Evolutionary conservation across 2,797 vertebrate species (phyloP).

Genomic region (Pogoniulus pusillus): DNA sequence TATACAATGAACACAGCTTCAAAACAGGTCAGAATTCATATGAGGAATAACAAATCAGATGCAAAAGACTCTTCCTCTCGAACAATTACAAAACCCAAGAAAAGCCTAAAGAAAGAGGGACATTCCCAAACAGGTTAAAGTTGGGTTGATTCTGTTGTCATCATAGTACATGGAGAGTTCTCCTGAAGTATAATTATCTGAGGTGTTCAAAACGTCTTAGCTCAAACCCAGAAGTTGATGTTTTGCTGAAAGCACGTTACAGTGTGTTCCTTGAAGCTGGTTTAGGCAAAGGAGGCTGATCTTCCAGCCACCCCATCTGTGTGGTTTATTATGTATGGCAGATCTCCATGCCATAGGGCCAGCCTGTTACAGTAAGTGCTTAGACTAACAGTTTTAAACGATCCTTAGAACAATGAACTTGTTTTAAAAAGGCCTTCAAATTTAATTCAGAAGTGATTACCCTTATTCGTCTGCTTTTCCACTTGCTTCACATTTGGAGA

Average conservation of each 20-base stretch:
- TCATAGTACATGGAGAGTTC: background rate
- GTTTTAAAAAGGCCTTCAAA: conserved; percentile 14
- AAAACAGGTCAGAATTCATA: background rate
- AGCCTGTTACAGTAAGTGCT: background rate
- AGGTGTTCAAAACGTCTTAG: background rate
- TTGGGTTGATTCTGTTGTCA: background rate
- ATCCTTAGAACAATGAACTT: background rate
- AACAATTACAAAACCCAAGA: background rate
- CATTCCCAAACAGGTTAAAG: background rate
- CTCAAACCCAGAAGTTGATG: background rate
- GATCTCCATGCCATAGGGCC: too few species aligned
- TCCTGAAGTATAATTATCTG: background rate
- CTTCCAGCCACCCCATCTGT: background rate
- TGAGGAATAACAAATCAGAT: background rate
- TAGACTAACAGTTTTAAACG: background rate
- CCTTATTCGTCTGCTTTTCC: conserved; percentile 11
- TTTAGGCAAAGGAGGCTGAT: background rate
- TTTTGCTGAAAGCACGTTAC: background rate
- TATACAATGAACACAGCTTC: background rate
- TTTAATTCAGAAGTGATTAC: conserved; percentile 18
- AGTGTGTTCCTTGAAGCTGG: background rate
- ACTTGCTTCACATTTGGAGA: background rate
- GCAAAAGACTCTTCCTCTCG: background rate
- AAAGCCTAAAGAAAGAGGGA: background rate
- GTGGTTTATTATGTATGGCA: background rate